Conservation (phyloP, 2,113 vertebrate genomes). For the Heliornis fulica region DNA sequence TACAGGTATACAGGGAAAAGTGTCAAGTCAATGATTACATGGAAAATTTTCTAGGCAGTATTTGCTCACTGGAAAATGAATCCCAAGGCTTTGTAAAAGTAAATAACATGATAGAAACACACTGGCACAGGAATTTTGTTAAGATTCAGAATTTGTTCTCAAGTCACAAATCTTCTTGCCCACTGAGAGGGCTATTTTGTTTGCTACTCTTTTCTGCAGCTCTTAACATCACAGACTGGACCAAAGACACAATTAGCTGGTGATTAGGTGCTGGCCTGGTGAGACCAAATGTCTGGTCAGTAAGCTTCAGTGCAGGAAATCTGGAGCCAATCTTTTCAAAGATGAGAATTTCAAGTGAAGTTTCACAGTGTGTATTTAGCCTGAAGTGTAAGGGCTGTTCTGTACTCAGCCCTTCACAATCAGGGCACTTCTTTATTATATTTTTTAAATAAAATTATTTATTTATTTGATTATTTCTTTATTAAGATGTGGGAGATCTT, state of each 20-base stretch:
- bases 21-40: not conserved
- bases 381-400: not conserved
- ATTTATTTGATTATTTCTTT: too few relatives aligned
- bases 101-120: not conserved
- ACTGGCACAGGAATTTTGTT: not conserved
- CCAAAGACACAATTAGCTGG: not conserved
- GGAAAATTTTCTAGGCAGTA: not conserved
- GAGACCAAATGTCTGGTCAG: not conserved
- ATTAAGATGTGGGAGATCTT: not conserved
- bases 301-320: not conserved
- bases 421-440: not conserved
- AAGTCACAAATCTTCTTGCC: not conserved
- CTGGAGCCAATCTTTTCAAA: not conserved
- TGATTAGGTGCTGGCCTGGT: not conserved
- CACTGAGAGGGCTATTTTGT: not conserved
- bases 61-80: slow-evolving; percentile 12
- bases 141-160: not conserved
- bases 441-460: too few relatives aligned
- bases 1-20: slow-evolving; percentile 3
- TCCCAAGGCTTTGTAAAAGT: not conserved
- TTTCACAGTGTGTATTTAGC: not conserved
- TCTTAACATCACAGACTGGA: not conserved
- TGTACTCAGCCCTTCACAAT: not conserved
- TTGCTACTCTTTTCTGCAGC: not conserved
- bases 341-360: not conserved